Base-by-base conservation (phyloP, 2,113 vertebrate species). In the Microtus ochrogaster region DNA sequence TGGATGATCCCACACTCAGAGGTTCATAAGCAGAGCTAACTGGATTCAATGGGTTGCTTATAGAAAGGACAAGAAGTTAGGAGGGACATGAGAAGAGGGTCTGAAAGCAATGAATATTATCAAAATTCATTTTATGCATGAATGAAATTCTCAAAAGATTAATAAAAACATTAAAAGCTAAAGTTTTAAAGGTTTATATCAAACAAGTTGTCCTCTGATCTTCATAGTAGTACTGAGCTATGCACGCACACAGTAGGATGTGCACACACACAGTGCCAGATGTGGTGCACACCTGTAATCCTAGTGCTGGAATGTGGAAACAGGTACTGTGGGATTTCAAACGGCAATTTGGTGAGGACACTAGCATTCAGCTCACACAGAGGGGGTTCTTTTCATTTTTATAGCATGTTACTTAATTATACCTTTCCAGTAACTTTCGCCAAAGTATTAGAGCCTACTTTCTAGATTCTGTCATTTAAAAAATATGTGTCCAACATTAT, bases 331-430 rank as follows among this genome's bases (percentile, higher is more conserved):
- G 9, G 52, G 74, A 30, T 79, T 85, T 76, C 58, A 52, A 49
- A 79, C 39, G 24, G 22, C 55, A 74, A 76, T 66, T 65, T 76
- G 13, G 16, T 10, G 68, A 63, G 36, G 11, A 66, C 24, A 63
- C 16, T 36, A 86, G 65, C 81, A 49, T 84, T 74, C 70, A 92
- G 13, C 21, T 41, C 68, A 74, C 24, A 74, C 5, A 74, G 9
- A 19, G 30, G 26, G 39, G 12, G 3, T 65, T 89, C 68, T 74
- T 90, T 91, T 44, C 55, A 58, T 78, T 55, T 63, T 89, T 6
- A 63, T 76, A 30, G 44, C 76, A 47, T 86, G 65, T 87, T 96
- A 44, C 8, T 87, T 96, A 63, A 87, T 87, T 81, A 55, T 94
- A 74, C 26, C 36, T 76, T 96, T 77, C 83, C 26, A 44, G 4